These are phyloP conservation scores for Meghimatium bilineatum DNA, from an alignment of 2,888 invertebrate species.

Conservation along the genomic window DNA sequence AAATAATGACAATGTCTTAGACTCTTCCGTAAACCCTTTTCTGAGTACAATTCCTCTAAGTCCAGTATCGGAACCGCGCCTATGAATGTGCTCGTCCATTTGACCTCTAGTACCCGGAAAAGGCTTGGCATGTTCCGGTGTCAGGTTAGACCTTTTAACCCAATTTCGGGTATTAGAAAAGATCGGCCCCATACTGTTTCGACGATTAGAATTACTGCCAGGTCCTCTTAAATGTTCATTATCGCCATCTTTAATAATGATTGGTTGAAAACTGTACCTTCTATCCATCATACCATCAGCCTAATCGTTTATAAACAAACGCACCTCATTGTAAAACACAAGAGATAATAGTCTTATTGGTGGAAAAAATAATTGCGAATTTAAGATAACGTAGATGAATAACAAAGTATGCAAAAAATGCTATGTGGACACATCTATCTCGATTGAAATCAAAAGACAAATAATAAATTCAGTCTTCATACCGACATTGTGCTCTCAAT, in stretches of 20 bases:
- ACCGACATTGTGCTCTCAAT: no score
- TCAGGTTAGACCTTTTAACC: conserved; percentile 39
- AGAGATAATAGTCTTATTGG: no score
- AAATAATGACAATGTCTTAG: conserved; percentile 31
- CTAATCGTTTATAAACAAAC: background rate
- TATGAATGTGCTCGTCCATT: conserved; percentile 41
- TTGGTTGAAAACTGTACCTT: conserved; percentile 42
- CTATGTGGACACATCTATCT: no score
- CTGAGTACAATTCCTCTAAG: conserved; percentile 35
- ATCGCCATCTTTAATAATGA: conserved; percentile 26
- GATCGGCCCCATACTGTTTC: conserved; percentile 25
- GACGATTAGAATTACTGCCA: background rate
- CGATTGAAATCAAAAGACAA: no score
- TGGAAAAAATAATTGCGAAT: no score
- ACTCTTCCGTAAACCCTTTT: conserved; percentile 44
- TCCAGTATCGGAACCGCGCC: conserved; percentile 36
- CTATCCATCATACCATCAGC: conserved; percentile 17
- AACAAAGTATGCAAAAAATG: no score
- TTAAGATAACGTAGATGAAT: no score
- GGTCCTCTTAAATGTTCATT: background rate
- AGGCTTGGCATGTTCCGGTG: conserved; percentile 33
- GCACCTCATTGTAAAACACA: no score
- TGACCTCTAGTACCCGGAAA: conserved; percentile 27
- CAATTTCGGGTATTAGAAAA: conserved; percentile 17
- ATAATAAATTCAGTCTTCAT: no score